Conservation (phyloP, 35 echinoderm and acorn worm genomes). For the Apostichopus japonicus region DNA sequence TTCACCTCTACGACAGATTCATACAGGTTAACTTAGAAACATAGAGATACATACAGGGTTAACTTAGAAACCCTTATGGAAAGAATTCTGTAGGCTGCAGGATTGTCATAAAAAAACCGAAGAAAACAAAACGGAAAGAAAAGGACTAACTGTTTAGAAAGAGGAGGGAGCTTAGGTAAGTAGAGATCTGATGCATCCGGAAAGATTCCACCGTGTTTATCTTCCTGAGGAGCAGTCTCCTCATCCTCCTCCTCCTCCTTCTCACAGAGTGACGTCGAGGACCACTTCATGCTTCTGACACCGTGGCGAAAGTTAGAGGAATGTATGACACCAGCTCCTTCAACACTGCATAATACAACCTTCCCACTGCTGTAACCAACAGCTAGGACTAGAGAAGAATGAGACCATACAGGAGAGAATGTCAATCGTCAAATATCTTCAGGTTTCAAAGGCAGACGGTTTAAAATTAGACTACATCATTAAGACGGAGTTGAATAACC, state of each 20-base stretch:
- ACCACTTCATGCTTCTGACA: conserved; percentile 86
- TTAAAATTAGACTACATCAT: no score
- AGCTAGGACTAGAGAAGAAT: conserved; percentile 69
- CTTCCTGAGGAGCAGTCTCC: not conserved
- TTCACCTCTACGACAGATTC: no score
- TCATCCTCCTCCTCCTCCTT: not conserved
- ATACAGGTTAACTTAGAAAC: no score
- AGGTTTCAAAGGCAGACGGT: no score
- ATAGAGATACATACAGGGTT: no score
- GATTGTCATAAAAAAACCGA: no score
- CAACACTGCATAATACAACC: conserved; percentile 86
- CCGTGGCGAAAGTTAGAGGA: conserved; percentile 36
- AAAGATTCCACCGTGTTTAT: conserved; percentile 33
- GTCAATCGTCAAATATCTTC: no score
- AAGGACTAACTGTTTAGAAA: conserved; percentile 85
- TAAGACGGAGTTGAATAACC: no score
- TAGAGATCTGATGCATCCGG: conserved; percentile 76
- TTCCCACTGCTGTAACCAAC: conserved; percentile 86
- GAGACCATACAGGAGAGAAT: not conserved
- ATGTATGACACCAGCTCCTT: conserved; percentile 87
- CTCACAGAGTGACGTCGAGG: conserved; percentile 6
- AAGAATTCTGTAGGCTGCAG: no score
- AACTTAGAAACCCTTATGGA: no score
- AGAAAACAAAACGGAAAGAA: not conserved
- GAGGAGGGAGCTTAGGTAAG: conserved; percentile 81